Evolutionary conservation across 2,113 vertebrate genomes (phyloP).

Genomic region (Oncorhynchus gorbuscha): DNA sequence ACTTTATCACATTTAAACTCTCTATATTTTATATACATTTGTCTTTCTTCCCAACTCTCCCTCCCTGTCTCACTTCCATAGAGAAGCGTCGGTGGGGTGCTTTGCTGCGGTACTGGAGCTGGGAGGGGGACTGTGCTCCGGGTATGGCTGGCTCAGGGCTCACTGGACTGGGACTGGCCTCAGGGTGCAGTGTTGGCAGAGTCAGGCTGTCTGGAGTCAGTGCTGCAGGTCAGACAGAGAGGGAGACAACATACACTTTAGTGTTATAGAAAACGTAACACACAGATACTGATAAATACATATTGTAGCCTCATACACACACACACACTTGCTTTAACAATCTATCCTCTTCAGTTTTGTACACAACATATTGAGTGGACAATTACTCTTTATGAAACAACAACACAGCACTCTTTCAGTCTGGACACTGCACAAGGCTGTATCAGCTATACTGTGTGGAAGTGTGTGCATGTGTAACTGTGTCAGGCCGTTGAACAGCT

Average conservation of each 20-base stretch:
- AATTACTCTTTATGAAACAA: no score
- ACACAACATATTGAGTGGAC: no score
- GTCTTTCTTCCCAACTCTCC: background rate
- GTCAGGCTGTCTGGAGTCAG: constrained; percentile 76
- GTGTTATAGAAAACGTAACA: background rate
- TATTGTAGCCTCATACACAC: no score
- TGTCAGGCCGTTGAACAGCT: no score
- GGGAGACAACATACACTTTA: background rate
- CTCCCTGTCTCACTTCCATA: constrained; percentile 79
- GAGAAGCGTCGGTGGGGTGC: constrained; percentile 87
- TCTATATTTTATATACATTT: background rate
- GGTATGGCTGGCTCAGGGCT: constrained; percentile 70
- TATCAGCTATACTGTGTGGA: background rate
- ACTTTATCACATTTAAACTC: no score
- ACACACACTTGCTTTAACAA: background rate
- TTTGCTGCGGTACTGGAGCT: constrained; percentile 77
- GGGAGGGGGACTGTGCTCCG: constrained; percentile 73
- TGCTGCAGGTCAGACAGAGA: constrained; percentile 59
- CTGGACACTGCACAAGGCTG: no score
- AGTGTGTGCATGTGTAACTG: background rate
- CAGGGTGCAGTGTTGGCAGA: constrained; percentile 72
- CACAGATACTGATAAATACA: no score
- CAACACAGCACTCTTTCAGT: no score
- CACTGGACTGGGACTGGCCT: constrained; percentile 56
- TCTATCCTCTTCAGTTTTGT: background rate